Base-by-base conservation (phyloP, 2,113 vertebrate species). In the Phoenicopterus ruber region DNA sequence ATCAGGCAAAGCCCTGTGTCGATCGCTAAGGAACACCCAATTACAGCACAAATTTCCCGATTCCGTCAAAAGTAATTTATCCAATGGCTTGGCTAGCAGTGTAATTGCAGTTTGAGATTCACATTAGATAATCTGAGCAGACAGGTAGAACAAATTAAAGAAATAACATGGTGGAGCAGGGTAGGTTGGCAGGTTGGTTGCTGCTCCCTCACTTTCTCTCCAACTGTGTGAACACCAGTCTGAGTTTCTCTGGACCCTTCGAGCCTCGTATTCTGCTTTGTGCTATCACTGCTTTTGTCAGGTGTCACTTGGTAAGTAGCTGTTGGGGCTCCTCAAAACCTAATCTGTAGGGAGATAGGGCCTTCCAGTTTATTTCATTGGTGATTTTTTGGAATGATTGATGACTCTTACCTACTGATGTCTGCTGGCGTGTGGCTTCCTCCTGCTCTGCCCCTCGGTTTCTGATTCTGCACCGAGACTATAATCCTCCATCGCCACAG, bases 101-200 rank as follows among this genome's bases (percentile, higher is more conserved):
- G 22, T 79, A 55, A 72, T 46, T 91, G n/a, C 42, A 55, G 32
- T 0, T 57, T 73, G 84, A 93, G 74, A 20, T 26, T 93, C 62
- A 36, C 40, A 36, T 85, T 69, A 88, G 73, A 50, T 93, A 88
- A 97, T 93, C 81, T 47, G 78, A 93, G 84, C 86, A 95, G 94
- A 92, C 94, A 95, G 81, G 93, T 93, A 93, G 89, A 95, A 93
- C 73, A 88, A 93, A 92, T 96, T 65, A 82, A 87, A 93, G 89
- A 29, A 73, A 26, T 85, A 70, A 62, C 69, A 31, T 58, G 74
- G 74, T 58, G 78, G 49, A n/a, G 11, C 13, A 2, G 78, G 9
- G 38, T 77, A 13, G 81, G 78, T 40, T 87, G 57, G 0, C 65
- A 61, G n/a, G 1, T 5, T 29, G 22, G n/a, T 76, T 46, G 47